phyloP scores from a whole-genome alignment of 2,113 vertebrate genomes.

The Tragelaphus scriptus region DNA sequence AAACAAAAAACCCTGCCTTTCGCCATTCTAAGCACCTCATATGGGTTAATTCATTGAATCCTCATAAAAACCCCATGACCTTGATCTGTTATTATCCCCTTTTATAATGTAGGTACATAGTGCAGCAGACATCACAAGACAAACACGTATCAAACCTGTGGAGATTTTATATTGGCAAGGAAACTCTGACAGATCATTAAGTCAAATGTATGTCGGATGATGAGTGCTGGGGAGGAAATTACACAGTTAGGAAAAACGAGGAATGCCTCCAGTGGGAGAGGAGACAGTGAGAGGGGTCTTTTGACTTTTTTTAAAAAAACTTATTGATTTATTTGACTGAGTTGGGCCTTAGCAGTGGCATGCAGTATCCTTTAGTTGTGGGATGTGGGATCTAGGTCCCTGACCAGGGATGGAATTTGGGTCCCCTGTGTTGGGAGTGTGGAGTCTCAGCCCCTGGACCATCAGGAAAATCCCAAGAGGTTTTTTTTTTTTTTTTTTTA shows the following conservation, averaged over 20 bases:
- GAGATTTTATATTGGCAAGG: background rate
- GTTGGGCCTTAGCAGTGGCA: background rate
- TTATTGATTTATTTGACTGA: background rate
- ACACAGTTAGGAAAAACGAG: background rate
- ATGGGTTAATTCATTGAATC: background rate
- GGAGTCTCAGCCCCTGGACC: background rate
- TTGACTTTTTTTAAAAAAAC: background rate
- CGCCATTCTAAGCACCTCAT: background rate
- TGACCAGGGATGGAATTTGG: background rate
- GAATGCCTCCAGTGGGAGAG: background rate
- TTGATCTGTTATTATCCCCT: background rate
- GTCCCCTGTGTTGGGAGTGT: background rate
- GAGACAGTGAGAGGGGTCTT: background rate
- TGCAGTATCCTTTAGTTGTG: no score
- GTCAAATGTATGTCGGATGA: background rate
- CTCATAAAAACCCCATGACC: background rate
- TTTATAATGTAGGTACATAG: background rate
- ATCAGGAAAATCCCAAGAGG: background rate
- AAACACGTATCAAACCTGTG: background rate
- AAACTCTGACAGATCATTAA: background rate
- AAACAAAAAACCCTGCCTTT: background rate
- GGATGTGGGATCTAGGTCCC: background rate
- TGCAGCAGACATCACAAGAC: background rate
- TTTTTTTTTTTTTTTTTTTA: background rate
- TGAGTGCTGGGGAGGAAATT: background rate